These are phyloP conservation scores for Cyanoliseus patagonus DNA, from an alignment of 2,113 vertebrate genomes.

Conservation along the genomic window DNA sequence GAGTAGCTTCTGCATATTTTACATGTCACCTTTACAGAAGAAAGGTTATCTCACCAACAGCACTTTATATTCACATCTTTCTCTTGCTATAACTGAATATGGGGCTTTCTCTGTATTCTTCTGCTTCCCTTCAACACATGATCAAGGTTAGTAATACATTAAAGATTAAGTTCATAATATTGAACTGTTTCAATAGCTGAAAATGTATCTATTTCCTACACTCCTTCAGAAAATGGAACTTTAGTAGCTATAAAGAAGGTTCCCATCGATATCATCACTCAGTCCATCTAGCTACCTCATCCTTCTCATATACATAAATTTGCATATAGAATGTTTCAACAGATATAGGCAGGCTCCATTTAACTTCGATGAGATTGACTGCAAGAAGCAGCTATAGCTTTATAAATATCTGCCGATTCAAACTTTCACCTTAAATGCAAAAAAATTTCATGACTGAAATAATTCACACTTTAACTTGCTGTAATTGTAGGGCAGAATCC, in stretches of 20 bases:
- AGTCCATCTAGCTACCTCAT: background rate
- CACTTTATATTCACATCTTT: background rate
- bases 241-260: background rate
- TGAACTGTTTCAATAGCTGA: background rate
- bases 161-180: background rate
- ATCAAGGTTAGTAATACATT: background rate
- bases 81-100: background rate
- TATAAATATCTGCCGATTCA: constrained; percentile 1
- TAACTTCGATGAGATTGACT: background rate
- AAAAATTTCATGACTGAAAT: background rate
- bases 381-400: background rate
- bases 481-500: background rate
- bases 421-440: background rate
- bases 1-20: background rate
- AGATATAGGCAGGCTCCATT: background rate
- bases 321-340: background rate
- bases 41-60: background rate
- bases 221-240: background rate
- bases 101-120: background rate
- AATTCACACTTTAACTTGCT: background rate
- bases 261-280: background rate
- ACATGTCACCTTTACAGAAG: background rate
- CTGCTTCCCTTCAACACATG: background rate
- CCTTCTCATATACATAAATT: background rate
- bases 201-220: background rate